A percentile compares a stretch with the other conserved stretches of the same genome.
phyloP scores from a whole-genome alignment of 2,797 vertebrate species.

The Molossus alvarezi region DNA sequence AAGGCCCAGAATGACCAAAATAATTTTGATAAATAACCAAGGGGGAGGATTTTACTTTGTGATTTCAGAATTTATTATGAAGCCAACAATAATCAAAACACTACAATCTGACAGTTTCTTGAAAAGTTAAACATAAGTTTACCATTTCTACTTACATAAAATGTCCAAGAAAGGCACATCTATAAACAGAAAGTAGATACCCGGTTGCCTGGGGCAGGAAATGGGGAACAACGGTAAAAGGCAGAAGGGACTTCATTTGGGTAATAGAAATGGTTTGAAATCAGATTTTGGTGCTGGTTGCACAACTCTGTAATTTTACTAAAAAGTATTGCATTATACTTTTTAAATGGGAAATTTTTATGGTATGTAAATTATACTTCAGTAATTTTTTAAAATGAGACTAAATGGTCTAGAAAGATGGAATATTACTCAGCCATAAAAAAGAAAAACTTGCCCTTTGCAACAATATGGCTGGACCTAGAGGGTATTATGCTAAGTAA shows the following conservation, averaged over 20 bases:
- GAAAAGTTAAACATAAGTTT: not conserved
- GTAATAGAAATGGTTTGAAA: not conserved
- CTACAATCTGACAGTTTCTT: not conserved
- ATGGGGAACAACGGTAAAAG: not conserved
- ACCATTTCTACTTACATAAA: not conserved
- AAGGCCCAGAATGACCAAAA: not conserved
- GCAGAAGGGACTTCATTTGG: not conserved
- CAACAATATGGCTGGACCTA: not conserved
- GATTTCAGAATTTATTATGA: not conserved
- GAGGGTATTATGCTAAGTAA: not conserved
- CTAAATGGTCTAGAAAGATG: not conserved
- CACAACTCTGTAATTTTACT: not conserved
- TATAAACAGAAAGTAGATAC: not conserved
- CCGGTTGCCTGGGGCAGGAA: not conserved
- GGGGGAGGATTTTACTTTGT: not conserved
- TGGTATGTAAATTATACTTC: not conserved
- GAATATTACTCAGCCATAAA: not conserved
- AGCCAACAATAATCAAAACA: conserved; percentile 23
- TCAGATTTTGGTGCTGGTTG: not conserved
- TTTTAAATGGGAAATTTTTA: not conserved
- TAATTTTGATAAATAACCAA: not conserved
- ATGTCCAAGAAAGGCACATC: not conserved
- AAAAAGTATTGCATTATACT: not conserved
- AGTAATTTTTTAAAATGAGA: not conserved
- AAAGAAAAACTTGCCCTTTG: not conserved